Percentiles rank a stretch among this genome's conserved stretches.
Evolutionary conservation across 2,113 vertebrate species (phyloP).

Genomic region (Poeciliopsis retropinna): DNA sequence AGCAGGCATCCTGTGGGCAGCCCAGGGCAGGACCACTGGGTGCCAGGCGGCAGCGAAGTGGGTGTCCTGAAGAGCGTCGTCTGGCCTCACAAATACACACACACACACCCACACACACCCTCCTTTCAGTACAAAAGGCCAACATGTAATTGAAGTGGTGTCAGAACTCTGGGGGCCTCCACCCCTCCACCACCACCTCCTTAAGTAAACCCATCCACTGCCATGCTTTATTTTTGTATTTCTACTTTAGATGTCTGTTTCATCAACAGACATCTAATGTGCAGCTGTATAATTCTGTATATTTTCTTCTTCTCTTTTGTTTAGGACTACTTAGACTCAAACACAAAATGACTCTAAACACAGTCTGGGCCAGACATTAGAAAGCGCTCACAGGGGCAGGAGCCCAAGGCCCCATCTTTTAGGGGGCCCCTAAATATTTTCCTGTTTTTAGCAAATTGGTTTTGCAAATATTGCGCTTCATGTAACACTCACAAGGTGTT

Average conservation of each 20-base stretch:
- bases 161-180: conserved; percentile 65
- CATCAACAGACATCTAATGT: neutral
- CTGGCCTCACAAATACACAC: conserved; percentile 47
- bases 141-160: conserved; percentile 67
- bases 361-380: too few relatives aligned
- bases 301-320: neutral
- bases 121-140: conserved; percentile 53
- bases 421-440: too few relatives aligned
- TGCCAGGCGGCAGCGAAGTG: conserved; percentile 64
- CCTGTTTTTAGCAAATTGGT: too few relatives aligned
- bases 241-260: neutral
- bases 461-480: too few relatives aligned
- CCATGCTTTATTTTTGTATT: neutral
- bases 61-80: conserved; percentile 66
- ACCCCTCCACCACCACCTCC: neutral
- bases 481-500: too few relatives aligned
- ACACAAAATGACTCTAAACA: too few relatives aligned
- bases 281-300: neutral
- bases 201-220: neutral
- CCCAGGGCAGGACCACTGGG: conserved; percentile 69
- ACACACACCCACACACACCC: conserved; percentile 22
- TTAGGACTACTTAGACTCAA: too few relatives aligned
- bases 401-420: too few relatives aligned
- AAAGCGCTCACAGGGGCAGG: too few relatives aligned
- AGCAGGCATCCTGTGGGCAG: conserved; percentile 72